Percentiles rank a stretch among this genome's conserved stretches.
These are phyloP conservation scores for Trinorchestia longiramus DNA, from an alignment of 1,140 invertebrate species.

Conservation along the genomic window DNA sequence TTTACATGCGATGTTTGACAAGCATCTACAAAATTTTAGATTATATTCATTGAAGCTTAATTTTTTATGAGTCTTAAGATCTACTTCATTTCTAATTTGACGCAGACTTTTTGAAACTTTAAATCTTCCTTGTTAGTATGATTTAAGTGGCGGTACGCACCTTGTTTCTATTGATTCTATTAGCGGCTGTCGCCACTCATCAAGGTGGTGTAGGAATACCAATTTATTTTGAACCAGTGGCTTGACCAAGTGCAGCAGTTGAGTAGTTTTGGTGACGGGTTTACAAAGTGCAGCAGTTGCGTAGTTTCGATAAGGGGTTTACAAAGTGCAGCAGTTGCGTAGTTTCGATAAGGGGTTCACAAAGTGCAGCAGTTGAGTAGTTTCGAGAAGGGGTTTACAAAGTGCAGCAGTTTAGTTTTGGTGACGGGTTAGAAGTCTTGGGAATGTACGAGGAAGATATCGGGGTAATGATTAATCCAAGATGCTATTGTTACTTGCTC, in stretches of 20 bases:
- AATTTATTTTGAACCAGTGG: background rate
- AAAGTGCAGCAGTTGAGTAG: background rate
- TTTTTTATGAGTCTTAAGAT: no score
- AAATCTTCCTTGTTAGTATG: background rate
- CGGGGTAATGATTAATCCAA: background rate
- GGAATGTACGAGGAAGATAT: background rate
- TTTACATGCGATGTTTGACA: no score
- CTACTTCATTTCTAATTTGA: no score
- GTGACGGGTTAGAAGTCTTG: background rate
- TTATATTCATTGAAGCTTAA: no score
- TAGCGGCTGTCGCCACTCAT: background rate
- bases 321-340: background rate
- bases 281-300: background rate
- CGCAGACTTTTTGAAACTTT: background rate
- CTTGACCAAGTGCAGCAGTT: background rate
- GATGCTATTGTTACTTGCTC: background rate
- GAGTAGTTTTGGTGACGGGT: background rate
- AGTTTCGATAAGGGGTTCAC: background rate
- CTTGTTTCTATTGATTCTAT: background rate
- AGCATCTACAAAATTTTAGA: no score
- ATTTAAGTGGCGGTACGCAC: background rate
- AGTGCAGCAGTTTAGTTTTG: background rate
- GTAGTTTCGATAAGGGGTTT: background rate
- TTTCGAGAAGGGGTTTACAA: no score
- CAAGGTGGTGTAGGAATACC: background rate